Evolutionary conservation across 2,888 invertebrate genomes (phyloP).

Genomic region (Diloba caeruleocephala): DNA sequence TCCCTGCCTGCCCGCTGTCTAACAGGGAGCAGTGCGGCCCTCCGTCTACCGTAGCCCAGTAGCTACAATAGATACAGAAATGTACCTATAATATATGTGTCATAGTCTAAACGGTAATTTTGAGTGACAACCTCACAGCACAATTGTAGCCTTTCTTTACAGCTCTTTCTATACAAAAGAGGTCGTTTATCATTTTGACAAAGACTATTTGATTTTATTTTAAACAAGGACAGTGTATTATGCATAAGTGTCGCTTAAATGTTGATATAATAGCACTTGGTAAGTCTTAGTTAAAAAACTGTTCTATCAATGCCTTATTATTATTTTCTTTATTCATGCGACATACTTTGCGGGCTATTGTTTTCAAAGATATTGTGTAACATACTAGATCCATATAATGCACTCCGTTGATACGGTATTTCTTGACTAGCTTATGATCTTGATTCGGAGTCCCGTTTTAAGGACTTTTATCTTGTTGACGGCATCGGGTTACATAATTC

Average conservation of each 20-base stretch:
- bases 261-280: not conserved
- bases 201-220: conserved; percentile 1
- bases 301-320: not conserved
- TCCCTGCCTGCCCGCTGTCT: no score
- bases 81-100: no score
- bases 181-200: conserved; percentile 1
- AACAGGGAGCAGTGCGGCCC: no score
- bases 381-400: no score
- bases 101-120: conserved; percentile 26
- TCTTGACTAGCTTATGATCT: no score
- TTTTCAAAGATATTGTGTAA: conserved; percentile 15
- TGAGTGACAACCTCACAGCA: conserved; percentile 14
- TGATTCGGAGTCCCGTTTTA: no score
- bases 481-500: no score
- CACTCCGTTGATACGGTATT: no score
- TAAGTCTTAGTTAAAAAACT: not conserved
- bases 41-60: no score
- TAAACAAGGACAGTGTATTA: not conserved
- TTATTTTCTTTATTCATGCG: not conserved
- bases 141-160: conserved; percentile 5
- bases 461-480: no score
- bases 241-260: not conserved
- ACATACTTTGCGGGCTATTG: conserved; percentile 5
- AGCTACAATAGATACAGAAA: no score
- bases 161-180: not conserved